Evolutionary conservation across 2,797 vertebrate genomes (phyloP).

Genomic region (Remorina albescens): DNA sequence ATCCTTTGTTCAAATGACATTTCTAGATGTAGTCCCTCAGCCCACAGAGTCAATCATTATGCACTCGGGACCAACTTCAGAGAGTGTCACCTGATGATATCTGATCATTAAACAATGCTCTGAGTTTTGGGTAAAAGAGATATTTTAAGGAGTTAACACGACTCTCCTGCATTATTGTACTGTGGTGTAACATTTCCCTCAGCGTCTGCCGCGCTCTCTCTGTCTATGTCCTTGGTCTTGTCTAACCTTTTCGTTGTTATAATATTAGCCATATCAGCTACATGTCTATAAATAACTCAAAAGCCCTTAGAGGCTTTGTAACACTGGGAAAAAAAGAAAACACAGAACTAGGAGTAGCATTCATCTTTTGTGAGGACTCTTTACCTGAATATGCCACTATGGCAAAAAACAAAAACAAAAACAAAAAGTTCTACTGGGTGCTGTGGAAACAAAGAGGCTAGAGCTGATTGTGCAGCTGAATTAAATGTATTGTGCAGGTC

Average conservation of each 20-base stretch:
- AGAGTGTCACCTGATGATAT: conserved; percentile 4
- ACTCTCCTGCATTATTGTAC: background rate
- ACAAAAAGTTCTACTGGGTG: too few relatives aligned
- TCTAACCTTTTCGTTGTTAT: conserved; percentile 56
- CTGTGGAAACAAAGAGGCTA: conserved; percentile 31
- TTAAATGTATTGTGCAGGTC: conserved; percentile 40
- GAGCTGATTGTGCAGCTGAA: conserved; percentile 17
- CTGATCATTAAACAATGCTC: background rate
- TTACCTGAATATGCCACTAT: conserved; percentile 22
- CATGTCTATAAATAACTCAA: conserved; percentile 64
- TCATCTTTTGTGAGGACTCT: conserved; percentile 48
- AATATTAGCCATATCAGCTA: conserved; percentile 52
- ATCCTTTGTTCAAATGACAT: conserved; percentile 3
- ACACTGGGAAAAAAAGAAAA: conserved; percentile 22
- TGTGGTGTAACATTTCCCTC: background rate
- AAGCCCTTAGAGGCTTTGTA: conserved; percentile 46
- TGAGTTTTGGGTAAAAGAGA: background rate
- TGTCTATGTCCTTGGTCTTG: conserved; percentile 32
- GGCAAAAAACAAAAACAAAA: background rate
- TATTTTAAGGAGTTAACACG: background rate
- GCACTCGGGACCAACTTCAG: background rate
- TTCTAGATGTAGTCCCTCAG: too few relatives aligned
- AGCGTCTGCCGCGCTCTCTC: conserved; percentile 5
- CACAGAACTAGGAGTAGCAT: background rate
- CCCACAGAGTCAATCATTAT: background rate